These are phyloP conservation scores for Monarcha castaneiventris DNA, from an alignment of 2,113 vertebrate genomes.

Conservation along the genomic window DNA sequence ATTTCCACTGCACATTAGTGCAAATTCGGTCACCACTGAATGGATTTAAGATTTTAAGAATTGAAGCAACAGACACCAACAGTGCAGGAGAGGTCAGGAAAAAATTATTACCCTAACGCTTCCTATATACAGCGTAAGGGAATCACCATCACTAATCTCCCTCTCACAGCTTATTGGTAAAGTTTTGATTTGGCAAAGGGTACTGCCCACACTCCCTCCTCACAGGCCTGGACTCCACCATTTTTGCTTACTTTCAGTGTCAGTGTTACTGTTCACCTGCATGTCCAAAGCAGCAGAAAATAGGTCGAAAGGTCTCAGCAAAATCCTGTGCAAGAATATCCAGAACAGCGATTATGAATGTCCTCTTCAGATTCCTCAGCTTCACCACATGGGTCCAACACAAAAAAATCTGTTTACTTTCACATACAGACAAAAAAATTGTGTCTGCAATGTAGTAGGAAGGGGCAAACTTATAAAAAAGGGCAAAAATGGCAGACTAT, in stretches of 20 bases:
- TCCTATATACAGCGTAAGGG: too few species aligned
- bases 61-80: not conserved
- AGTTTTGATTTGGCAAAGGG: not conserved
- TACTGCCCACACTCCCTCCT: not conserved
- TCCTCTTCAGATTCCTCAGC: not conserved
- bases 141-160: not conserved
- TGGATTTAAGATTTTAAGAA: not conserved
- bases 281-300: not conserved
- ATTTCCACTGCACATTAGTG: not conserved
- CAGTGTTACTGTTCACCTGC: not conserved
- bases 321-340: not conserved
- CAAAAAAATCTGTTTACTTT: not conserved
- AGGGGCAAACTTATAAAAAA: not conserved
- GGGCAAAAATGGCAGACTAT: not conserved
- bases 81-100: not conserved
- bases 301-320: not conserved
- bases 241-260: not conserved
- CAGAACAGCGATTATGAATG: not conserved
- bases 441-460: not conserved
- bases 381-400: not conserved
- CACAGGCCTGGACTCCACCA: not conserved
- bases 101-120: not conserved
- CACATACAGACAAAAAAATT: not conserved
- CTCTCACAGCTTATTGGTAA: not conserved
- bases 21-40: not conserved